Evolutionary conservation across 2,797 vertebrate genomes (phyloP).

Genomic region (Sylvia borin): DNA sequence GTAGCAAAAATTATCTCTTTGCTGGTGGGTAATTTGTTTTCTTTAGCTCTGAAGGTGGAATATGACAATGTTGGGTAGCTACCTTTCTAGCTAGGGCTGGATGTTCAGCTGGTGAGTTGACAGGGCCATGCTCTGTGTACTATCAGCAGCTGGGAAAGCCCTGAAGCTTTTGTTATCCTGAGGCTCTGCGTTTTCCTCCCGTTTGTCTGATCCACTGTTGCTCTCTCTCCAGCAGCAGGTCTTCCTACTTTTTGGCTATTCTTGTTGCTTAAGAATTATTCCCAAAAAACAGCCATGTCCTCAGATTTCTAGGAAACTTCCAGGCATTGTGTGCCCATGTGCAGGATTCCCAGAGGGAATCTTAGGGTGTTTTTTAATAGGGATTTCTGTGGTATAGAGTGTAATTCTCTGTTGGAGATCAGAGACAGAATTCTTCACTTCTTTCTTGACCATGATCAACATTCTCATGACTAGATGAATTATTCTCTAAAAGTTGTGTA

Average conservation of each 20-base stretch:
- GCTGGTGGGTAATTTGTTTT: background rate
- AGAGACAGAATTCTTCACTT: background rate
- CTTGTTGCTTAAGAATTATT: background rate
- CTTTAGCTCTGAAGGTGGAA: background rate
- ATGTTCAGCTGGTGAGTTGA: background rate
- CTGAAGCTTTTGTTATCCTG: background rate
- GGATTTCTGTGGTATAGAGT: background rate
- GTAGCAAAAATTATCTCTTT: background rate
- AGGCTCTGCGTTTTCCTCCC: background rate
- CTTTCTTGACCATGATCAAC: background rate
- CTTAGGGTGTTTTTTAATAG: background rate
- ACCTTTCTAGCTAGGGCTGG: background rate
- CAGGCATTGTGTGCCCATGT: background rate
- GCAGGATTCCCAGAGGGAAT: background rate
- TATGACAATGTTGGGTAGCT: background rate
- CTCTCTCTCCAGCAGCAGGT: background rate
- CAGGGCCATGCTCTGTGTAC: background rate
- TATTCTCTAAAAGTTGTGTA: background rate
- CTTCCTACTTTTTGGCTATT: slow-evolving; percentile 21
- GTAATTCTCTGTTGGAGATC: background rate
- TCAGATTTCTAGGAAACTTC: background rate
- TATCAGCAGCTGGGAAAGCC: background rate
- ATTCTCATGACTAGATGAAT: background rate
- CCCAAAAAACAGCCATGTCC: background rate
- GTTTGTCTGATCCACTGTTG: background rate